A percentile compares a stretch with the other conserved stretches of the same genome.
Conservation (phyloP, 2,113 vertebrate species). For the Podocnemis expansa region DNA sequence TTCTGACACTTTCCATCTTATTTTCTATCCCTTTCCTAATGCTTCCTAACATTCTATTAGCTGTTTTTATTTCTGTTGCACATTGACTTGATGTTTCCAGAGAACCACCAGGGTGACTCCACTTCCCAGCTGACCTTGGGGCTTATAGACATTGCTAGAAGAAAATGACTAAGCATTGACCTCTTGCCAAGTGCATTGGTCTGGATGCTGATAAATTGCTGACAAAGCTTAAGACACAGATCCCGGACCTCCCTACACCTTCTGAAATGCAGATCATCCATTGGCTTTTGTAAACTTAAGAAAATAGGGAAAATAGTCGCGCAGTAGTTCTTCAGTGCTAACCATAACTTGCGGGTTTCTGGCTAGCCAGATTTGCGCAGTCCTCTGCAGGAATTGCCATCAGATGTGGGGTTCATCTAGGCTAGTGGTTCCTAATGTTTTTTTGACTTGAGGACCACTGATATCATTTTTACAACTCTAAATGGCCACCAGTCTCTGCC, state of each 20-base stretch:
- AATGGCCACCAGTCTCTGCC: no score
- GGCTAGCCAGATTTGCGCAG: background rate
- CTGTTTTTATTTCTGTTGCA: background rate
- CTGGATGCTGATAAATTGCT: background rate
- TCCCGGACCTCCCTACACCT: accelerated
- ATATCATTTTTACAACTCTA: no score
- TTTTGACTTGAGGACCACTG: no score
- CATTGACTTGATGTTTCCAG: background rate
- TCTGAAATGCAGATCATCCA: background rate
- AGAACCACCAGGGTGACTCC: background rate
- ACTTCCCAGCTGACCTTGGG: background rate
- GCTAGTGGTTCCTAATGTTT: background rate
- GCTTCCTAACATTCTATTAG: background rate
- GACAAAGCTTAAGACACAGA: background rate
- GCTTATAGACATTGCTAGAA: background rate
- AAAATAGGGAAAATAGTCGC: background rate
- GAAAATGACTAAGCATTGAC: background rate
- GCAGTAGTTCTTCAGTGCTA: background rate
- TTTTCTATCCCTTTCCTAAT: background rate
- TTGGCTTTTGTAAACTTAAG: background rate
- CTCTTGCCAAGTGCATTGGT: background rate
- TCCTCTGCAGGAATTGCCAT: accelerated
- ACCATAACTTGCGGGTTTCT: background rate
- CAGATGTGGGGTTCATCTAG: accelerated
- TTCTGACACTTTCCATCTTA: background rate